Evolutionary conservation across 2,113 vertebrate species (phyloP).

Genomic region (Crotalus horridus): DNA sequence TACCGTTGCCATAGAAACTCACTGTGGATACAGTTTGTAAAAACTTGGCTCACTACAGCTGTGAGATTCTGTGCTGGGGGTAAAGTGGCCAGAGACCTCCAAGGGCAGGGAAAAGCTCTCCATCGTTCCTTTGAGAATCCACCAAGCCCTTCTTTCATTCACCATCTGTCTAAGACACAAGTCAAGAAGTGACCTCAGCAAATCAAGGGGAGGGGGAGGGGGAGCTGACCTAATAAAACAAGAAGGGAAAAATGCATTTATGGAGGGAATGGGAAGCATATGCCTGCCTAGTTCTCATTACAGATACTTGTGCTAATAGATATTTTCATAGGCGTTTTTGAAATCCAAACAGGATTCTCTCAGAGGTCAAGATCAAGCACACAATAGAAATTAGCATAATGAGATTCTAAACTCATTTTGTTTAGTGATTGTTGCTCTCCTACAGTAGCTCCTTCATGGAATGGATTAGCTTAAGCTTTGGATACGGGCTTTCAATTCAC

Average conservation of each 20-base stretch:
- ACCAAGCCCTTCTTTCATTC: slow-evolving; percentile 58
- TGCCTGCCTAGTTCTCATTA: slow-evolving; percentile 28
- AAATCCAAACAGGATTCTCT: background rate
- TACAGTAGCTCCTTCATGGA: background rate
- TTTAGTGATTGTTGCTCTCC: background rate
- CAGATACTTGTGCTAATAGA: slow-evolving; percentile 18
- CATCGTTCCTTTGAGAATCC: slow-evolving; percentile 70
- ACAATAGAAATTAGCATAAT: background rate
- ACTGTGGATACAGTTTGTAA: slow-evolving; percentile 69
- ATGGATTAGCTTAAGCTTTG: background rate
- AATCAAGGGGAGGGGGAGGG: slow-evolving; percentile 32
- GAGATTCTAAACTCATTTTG: background rate
- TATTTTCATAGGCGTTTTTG: background rate
- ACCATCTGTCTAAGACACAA: slow-evolving; percentile 66
- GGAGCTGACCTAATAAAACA: slow-evolving; percentile 44
- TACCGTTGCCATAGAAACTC: slow-evolving; percentile 80
- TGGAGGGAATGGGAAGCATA: slow-evolving; percentile 41
- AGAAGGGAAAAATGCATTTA: background rate
- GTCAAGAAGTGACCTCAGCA: slow-evolving; percentile 57
- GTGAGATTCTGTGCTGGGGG: slow-evolving; percentile 45
- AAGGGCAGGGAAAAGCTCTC: slow-evolving; percentile 61
- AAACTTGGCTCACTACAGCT: slow-evolving; percentile 68
- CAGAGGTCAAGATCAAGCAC: background rate
- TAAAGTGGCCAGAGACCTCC: slow-evolving; percentile 53
- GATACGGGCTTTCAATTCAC: background rate